Evolutionary conservation across 2,797 vertebrate species (phyloP).

Genomic region (Sebastes nivosus): DNA sequence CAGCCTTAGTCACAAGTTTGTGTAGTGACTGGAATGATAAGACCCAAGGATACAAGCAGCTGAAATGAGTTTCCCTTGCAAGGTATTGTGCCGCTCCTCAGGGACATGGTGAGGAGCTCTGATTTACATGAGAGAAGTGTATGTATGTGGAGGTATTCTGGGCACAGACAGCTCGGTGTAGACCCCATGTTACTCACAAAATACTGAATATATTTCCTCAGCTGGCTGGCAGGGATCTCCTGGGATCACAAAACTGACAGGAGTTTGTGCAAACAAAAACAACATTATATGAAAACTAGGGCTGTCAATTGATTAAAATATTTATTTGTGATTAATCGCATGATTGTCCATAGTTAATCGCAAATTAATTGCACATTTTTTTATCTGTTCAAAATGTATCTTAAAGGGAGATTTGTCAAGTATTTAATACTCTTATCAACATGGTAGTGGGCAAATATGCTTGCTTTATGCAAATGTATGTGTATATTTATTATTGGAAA

Average conservation of each 20-base stretch:
- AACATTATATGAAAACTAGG: too few species aligned
- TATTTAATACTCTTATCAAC: too few species aligned
- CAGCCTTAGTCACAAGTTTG: constrained; percentile 2
- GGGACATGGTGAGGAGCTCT: not conserved
- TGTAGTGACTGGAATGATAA: constrained; percentile 1
- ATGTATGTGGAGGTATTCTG: not conserved
- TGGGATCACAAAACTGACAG: not conserved
- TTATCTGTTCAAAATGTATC: too few species aligned
- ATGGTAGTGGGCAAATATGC: too few species aligned
- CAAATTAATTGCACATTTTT: too few species aligned
- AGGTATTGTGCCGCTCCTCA: not conserved
- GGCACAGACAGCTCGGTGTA: not conserved
- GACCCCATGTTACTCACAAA: not conserved
- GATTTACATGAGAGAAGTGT: constrained; percentile 1
- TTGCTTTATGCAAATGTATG: too few species aligned
- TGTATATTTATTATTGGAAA: too few species aligned
- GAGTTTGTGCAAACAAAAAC: not conserved
- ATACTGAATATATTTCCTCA: not conserved
- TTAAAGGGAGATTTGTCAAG: too few species aligned
- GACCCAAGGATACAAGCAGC: not conserved
- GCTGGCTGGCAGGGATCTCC: not conserved
- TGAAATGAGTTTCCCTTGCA: constrained; percentile 10
- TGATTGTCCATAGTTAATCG: too few species aligned
- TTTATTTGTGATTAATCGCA: too few species aligned
- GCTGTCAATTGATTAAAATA: too few species aligned